Conservation (phyloP, 2,113 vertebrate species). For the Anser cygnoides region DNA sequence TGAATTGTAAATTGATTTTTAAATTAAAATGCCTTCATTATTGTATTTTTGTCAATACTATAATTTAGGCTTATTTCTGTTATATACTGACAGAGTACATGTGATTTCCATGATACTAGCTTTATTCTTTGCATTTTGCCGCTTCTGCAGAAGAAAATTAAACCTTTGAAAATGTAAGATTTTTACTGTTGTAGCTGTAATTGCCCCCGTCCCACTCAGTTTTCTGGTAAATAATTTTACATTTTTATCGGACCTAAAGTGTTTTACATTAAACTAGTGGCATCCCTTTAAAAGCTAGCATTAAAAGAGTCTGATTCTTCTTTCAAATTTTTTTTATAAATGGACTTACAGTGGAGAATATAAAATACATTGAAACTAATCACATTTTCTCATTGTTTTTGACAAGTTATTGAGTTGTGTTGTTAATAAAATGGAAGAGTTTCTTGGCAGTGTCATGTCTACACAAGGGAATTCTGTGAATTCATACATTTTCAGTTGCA, state of each 20-base stretch:
- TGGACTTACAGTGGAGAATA: constrained; percentile 8
- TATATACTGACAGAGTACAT: neutral
- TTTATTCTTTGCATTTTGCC: neutral
- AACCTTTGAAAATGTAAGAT: neutral
- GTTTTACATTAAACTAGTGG: neutral
- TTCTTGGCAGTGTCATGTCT: constrained; percentile 49
- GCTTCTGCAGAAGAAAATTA: neutral
- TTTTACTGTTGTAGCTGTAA: neutral
- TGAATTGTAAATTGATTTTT: constrained; percentile 64
- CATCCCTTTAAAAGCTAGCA: constrained; percentile 9
- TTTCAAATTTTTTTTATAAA: constrained; percentile 6
- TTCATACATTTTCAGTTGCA: constrained; percentile 55
- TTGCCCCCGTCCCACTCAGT: neutral
- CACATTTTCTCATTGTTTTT: constrained; percentile 55
- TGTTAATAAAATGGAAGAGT: constrained; percentile 57
- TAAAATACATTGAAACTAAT: constrained; percentile 31
- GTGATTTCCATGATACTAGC: neutral
- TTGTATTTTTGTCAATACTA: constrained; percentile 47
- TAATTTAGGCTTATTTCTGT: constrained; percentile 10
- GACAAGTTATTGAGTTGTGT: constrained; percentile 64
- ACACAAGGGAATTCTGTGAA: constrained; percentile 51
- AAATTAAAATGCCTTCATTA: constrained; percentile 57
- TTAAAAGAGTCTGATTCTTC: neutral
- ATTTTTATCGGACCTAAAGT: neutral
- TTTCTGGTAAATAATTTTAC: constrained; percentile 25